Evolutionary conservation across 2,888 invertebrate species (phyloP).

Genomic region (Punctoribates punctum): DNA sequence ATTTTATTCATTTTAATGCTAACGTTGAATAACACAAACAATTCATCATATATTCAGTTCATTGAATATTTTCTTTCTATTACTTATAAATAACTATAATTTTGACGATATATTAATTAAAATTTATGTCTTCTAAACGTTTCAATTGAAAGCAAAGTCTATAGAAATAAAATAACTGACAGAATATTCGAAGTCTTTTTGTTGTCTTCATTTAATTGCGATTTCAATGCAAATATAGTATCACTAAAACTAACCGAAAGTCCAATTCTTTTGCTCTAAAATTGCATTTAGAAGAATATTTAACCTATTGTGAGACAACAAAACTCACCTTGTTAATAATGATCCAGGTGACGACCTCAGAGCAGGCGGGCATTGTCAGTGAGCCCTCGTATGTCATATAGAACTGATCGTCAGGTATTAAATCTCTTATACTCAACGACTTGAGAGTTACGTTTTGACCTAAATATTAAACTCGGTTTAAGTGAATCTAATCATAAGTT

Average conservation of each 20-base stretch:
- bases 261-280: too few species aligned
- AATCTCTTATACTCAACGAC: conserved; percentile 75
- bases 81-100: too few species aligned
- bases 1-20: background rate
- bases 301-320: background rate
- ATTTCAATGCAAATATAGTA: too few species aligned
- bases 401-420: conserved; percentile 85
- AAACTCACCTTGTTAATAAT: conserved; percentile 75
- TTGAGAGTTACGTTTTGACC: conserved; percentile 85
- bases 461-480: background rate
- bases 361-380: conserved; percentile 94
- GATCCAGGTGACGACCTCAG: conserved; percentile 99
- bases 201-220: too few species aligned
- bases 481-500: background rate
- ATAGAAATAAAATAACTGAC: too few species aligned
- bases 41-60: too few species aligned
- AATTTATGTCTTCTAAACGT: too few species aligned
- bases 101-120: too few species aligned
- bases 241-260: too few species aligned
- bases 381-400: conserved; percentile 98
- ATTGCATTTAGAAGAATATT: background rate
- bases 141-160: too few species aligned
- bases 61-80: too few species aligned
- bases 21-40: background rate
- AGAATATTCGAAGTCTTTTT: too few species aligned